Evolutionary conservation across 2,888 invertebrate species (phyloP).

Genomic region (Lampropteryx suffumata): DNA sequence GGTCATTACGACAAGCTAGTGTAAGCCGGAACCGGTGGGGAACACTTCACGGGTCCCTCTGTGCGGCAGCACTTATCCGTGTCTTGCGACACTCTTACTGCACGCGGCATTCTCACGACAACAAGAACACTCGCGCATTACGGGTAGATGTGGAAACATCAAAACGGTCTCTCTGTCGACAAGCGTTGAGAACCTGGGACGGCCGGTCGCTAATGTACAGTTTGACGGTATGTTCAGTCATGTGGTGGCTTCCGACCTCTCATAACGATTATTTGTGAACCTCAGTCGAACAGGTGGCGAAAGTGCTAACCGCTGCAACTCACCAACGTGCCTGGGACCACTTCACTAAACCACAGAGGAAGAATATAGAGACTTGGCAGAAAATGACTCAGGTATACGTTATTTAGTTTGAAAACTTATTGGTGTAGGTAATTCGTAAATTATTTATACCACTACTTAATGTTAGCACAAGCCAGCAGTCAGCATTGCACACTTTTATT

Average conservation of each 20-base stretch:
- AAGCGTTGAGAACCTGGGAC: constrained; percentile 49
- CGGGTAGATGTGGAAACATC: constrained; percentile 48
- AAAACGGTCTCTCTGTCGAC: constrained; percentile 34
- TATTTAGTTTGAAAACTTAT: constrained; percentile 25
- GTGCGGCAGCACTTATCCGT: constrained; percentile 23
- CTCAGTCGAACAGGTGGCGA: constrained; percentile 99
- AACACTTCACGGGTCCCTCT: constrained; percentile 32
- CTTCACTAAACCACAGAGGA: constrained; percentile 99
- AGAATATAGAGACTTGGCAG: constrained; percentile 99
- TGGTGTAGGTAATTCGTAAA: constrained; percentile 4
- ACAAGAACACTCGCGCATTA: constrained; percentile 35
- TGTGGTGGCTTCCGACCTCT: constrained; percentile 50
- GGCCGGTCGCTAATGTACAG: constrained; percentile 51
- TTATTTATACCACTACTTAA: neutral
- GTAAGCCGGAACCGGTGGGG: constrained; percentile 24
- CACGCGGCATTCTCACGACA: constrained; percentile 8
- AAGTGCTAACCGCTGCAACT: constrained; percentile 96
- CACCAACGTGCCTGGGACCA: constrained; percentile 99
- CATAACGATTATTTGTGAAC: constrained; percentile 74
- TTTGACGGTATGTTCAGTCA: constrained; percentile 70
- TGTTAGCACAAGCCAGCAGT: constrained; percentile 13
- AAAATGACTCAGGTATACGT: constrained; percentile 94
- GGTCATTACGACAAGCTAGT: constrained; percentile 7
- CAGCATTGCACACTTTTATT: constrained; percentile 6
- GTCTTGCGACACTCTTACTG: constrained; percentile 19